A percentile compares a stretch with the other conserved stretches of the same genome.
phyloP scores from a whole-genome alignment of 2,113 vertebrate species.

The Cyprinodon tularosa region DNA sequence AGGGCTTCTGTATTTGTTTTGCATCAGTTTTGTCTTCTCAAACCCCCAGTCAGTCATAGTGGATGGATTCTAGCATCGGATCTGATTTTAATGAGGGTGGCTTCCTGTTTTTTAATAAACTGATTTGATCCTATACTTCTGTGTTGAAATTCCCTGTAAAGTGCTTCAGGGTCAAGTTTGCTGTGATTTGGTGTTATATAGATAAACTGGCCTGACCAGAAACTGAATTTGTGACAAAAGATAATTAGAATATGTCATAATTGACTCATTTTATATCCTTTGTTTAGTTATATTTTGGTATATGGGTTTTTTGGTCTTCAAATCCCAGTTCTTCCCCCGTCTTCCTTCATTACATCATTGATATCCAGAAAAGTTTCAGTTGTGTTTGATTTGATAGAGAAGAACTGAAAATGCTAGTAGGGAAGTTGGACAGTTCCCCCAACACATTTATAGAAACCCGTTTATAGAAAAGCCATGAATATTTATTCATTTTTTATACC shows the following conservation, averaged over 20 bases:
- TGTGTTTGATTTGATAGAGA: neutral
- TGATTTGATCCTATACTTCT: neutral
- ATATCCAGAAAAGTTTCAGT: neutral
- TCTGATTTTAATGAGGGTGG: neutral
- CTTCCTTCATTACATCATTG: constrained; percentile 6
- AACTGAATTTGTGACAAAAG: neutral
- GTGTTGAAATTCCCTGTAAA: neutral
- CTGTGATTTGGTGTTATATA: neutral
- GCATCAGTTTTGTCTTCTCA: no score
- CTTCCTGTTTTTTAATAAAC: neutral
- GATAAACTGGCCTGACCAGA: neutral
- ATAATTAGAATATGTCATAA: neutral
- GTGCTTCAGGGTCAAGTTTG: neutral
- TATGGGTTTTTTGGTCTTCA: neutral
- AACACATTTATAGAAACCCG: no score
- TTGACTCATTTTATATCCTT: neutral
- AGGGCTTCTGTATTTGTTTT: no score
- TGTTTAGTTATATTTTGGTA: neutral
- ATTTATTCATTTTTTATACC: neutral
- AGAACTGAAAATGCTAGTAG: neutral
- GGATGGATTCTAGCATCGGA: no score
- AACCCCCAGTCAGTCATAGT: no score
- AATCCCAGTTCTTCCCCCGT: neutral
- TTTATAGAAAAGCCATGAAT: neutral
- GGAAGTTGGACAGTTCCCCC: neutral